Conservation (phyloP, 2,888 invertebrate species). For the Cabera pusaria region DNA sequence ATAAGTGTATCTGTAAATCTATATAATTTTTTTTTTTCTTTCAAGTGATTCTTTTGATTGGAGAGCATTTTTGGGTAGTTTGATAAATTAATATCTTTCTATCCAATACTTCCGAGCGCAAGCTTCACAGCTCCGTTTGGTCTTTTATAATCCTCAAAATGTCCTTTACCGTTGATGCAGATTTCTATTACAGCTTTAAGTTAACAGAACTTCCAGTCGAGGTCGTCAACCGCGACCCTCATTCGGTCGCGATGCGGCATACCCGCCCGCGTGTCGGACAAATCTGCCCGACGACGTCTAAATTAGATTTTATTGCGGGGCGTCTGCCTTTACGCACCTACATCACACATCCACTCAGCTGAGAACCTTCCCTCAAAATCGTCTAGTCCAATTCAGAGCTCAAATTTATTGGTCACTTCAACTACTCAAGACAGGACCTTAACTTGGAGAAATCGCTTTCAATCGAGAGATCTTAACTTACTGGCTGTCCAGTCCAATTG, state of each 20-base stretch:
- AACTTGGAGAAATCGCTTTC: conserved; percentile 11
- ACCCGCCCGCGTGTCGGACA: conserved; percentile 63
- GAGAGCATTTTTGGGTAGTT: no score
- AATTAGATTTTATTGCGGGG: conserved; percentile 82
- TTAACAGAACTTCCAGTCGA: conserved; percentile 27
- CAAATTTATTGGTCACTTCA: conserved; percentile 44
- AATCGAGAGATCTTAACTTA: conserved; percentile 42
- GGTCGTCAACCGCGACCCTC: conserved; percentile 77
- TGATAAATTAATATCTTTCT: no score
- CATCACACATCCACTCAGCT: conserved; percentile 49
- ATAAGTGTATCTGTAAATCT: no score
- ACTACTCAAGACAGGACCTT: conserved; percentile 9
- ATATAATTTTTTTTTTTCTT: no score
- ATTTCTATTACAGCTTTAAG: conserved; percentile 4
- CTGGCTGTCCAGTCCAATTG: conserved; percentile 63
- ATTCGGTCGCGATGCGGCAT: conserved; percentile 46
- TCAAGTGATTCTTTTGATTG: no score
- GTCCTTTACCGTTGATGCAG: background rate
- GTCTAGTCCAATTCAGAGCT: conserved; percentile 34
- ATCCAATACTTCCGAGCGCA: no score
- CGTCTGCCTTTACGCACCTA: conserved; percentile 66
- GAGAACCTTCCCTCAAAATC: conserved; percentile 26
- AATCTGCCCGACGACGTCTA: conserved; percentile 78
- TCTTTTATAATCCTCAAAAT: background rate
- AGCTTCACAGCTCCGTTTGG: no score